These are phyloP conservation scores for Laodelphax striatellus DNA, from an alignment of 1,140 invertebrate species.

Conservation along the genomic window DNA sequence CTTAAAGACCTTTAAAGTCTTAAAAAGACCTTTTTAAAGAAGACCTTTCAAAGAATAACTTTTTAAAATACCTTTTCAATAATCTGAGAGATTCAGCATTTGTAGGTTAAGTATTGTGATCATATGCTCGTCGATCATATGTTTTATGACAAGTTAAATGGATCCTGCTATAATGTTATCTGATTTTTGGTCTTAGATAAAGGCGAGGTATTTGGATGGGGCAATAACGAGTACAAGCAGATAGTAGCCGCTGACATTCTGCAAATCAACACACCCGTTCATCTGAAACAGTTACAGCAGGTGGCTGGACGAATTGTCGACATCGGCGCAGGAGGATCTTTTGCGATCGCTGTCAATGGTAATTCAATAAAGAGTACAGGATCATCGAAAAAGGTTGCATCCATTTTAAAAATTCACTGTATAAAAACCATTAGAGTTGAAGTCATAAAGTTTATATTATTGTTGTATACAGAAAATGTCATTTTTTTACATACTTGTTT, in stretches of 20 bases:
- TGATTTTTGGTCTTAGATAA: slow-evolving; percentile 48
- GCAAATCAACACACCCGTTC: slow-evolving; percentile 39
- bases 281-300: slow-evolving; percentile 44
- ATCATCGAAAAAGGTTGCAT: no score
- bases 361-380: slow-evolving; percentile 5
- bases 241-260: slow-evolving; percentile 31
- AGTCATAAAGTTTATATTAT: neutral
- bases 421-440: no score
- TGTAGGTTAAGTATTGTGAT: no score
- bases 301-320: slow-evolving; percentile 64
- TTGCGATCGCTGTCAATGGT: slow-evolving; percentile 76
- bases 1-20: no score
- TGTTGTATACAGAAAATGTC: neutral
- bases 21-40: no score
- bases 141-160: no score
- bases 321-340: slow-evolving; percentile 76
- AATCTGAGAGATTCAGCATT: no score
- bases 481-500: neutral
- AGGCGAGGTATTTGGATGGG: slow-evolving; percentile 94
- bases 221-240: slow-evolving; percentile 90
- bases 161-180: no score
- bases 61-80: no score
- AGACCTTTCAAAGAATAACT: no score
- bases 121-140: no score
- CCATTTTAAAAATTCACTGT: no score